Evolutionary conservation across 2,113 vertebrate species (phyloP).

Genomic region (Hemiscyllium ocellatum): DNA sequence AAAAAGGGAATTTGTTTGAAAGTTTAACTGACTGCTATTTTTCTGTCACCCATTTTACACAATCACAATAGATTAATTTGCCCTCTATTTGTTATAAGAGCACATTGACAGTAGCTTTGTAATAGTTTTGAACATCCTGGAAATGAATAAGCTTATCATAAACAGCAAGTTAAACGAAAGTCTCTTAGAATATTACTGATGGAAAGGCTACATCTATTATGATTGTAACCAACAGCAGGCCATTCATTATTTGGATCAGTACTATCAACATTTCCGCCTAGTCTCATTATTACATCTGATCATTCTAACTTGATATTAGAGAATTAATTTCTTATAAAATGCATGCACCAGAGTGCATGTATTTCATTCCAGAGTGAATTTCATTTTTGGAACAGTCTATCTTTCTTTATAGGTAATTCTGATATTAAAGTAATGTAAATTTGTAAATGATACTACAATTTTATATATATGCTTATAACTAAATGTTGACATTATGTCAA

Average conservation of each 20-base stretch:
- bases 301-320: not conserved
- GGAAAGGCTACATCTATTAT: not conserved
- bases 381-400: not conserved
- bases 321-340: not conserved
- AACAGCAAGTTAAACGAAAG: too few relatives aligned
- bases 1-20: not conserved
- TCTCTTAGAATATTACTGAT: not conserved
- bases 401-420: not conserved
- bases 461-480: not conserved
- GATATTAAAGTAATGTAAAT: not conserved
- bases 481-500: not conserved
- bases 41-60: not conserved
- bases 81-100: not conserved
- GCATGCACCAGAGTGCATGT: not conserved
- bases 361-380: not conserved
- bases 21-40: not conserved
- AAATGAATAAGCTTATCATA: not conserved
- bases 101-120: not conserved
- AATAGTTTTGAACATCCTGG: not conserved
- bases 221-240: not conserved
- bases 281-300: not conserved
- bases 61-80: not conserved
- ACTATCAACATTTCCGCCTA: not conserved
- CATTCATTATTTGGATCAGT: not conserved
- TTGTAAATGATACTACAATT: not conserved